Conservation (phyloP, 2,888 invertebrate species). For the Clivina fossor region DNA sequence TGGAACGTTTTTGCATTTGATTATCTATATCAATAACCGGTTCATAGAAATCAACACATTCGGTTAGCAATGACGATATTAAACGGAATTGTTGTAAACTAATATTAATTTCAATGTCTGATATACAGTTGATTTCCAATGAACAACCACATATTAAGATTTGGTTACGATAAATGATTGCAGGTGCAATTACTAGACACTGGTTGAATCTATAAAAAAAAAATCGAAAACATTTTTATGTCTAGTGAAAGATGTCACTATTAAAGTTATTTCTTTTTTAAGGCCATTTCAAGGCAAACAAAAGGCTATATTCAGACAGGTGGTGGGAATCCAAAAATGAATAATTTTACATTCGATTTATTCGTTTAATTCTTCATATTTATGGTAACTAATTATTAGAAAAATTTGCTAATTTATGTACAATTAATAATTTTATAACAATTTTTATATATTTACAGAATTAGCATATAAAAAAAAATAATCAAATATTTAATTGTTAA, state of each 20-base stretch:
- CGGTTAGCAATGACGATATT: slow-evolving; percentile 54
- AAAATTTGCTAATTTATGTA: too few relatives aligned
- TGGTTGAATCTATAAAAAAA: slow-evolving; percentile 56
- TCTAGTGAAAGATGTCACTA: slow-evolving; percentile 31
- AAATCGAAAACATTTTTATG: slow-evolving; percentile 5
- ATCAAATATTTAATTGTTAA: too few relatives aligned
- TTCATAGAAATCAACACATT: slow-evolving; percentile 47
- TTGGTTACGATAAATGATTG: slow-evolving; percentile 60
- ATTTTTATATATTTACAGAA: too few relatives aligned
- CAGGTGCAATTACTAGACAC: slow-evolving; percentile 69
- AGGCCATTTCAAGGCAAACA: too few relatives aligned
- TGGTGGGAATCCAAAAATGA: too few relatives aligned
- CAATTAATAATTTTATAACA: too few relatives aligned
- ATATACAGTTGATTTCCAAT: slow-evolving; percentile 76
- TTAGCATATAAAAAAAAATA: too few relatives aligned
- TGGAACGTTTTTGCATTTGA: not conserved
- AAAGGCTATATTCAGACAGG: too few relatives aligned
- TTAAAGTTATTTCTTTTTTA: too few relatives aligned
- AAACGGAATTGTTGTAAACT: slow-evolving; percentile 70
- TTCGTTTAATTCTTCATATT: too few relatives aligned
- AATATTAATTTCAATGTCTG: slow-evolving; percentile 73
- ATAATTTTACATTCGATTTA: too few relatives aligned
- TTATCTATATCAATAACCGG: slow-evolving; percentile 32
- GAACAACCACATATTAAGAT: slow-evolving; percentile 77
- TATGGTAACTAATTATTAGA: too few relatives aligned